Percentiles rank a stretch among this genome's conserved stretches.
Conservation (phyloP, 2,888 invertebrate genomes). For the Nephrotoma appendiculata region DNA sequence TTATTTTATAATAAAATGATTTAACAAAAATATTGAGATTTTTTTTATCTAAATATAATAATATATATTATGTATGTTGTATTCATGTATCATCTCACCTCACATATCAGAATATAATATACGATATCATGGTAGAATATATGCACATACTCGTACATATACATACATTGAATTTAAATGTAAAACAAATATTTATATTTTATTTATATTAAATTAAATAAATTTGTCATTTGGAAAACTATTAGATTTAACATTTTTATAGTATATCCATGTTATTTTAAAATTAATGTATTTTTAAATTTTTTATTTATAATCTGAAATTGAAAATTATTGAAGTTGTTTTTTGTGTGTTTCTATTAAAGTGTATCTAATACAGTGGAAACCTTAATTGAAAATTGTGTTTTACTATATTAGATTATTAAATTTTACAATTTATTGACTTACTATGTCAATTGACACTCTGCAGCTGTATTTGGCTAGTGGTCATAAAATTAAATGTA, state of each 20-base stretch:
- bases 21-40: not conserved
- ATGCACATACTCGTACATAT: not conserved
- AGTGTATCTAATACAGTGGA: too few relatives aligned
- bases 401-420: too few relatives aligned
- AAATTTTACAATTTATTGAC: too few relatives aligned
- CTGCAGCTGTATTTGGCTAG: too few relatives aligned
- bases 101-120: not conserved
- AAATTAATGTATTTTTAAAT: not conserved
- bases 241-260: not conserved
- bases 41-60: not conserved
- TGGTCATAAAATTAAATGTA: too few relatives aligned
- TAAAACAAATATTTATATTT: not conserved
- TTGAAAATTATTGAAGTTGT: not conserved
- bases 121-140: not conserved
- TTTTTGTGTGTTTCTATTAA: not conserved
- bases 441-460: too few relatives aligned
- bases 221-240: not conserved
- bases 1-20: not conserved
- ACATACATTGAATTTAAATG: not conserved
- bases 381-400: too few relatives aligned
- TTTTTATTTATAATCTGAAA: not conserved
- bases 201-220: not conserved
- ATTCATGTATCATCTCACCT: too few relatives aligned
- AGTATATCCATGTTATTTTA: not conserved
- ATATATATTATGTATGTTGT: not conserved